These are phyloP conservation scores for Aplochiton taeniatus DNA, from an alignment of 2,797 vertebrate genomes.

Conservation along the genomic window DNA sequence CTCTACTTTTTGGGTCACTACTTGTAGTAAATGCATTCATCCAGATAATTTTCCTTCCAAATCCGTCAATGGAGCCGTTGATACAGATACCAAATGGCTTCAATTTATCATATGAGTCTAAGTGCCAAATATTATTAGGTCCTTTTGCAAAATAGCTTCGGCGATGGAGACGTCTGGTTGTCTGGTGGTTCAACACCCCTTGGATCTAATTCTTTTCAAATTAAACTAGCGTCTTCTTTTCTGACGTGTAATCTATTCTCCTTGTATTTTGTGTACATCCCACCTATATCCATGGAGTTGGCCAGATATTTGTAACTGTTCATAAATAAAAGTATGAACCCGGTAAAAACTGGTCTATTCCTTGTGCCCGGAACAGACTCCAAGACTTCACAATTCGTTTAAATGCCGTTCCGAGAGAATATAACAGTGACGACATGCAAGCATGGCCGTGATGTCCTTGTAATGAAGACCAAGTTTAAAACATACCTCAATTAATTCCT, in stretches of 20 bases:
- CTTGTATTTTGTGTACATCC: too few relatives aligned
- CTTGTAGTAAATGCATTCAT: too few relatives aligned
- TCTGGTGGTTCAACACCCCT: not conserved
- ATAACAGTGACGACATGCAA: not conserved
- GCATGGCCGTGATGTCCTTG: too few relatives aligned
- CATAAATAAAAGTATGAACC: too few relatives aligned
- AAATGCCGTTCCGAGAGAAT: conserved; percentile 1
- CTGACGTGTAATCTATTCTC: not conserved
- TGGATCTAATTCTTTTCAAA: conserved; percentile 6
- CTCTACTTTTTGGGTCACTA: too few relatives aligned
- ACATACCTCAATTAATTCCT: conserved; percentile 12
- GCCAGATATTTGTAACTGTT: too few relatives aligned
- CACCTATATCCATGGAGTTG: too few relatives aligned
- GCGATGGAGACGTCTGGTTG: conserved; percentile 12
- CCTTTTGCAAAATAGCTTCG: conserved; percentile 13
- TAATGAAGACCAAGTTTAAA: conserved; percentile 12
- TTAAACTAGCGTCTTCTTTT: conserved; percentile 9
- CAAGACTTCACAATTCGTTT: conserved; percentile 9
- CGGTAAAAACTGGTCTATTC: not conserved
- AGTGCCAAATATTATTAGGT: conserved; percentile 24
- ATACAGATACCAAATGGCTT: too few relatives aligned
- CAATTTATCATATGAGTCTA: too few relatives aligned
- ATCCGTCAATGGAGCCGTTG: too few relatives aligned
- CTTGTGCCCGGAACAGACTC: conserved; percentile 1
- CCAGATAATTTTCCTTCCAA: too few relatives aligned